Percentiles rank a stretch among this genome's conserved stretches.
These are phyloP conservation scores for Dicaeum eximium DNA, from an alignment of 2,113 vertebrate species.

Conservation along the genomic window DNA sequence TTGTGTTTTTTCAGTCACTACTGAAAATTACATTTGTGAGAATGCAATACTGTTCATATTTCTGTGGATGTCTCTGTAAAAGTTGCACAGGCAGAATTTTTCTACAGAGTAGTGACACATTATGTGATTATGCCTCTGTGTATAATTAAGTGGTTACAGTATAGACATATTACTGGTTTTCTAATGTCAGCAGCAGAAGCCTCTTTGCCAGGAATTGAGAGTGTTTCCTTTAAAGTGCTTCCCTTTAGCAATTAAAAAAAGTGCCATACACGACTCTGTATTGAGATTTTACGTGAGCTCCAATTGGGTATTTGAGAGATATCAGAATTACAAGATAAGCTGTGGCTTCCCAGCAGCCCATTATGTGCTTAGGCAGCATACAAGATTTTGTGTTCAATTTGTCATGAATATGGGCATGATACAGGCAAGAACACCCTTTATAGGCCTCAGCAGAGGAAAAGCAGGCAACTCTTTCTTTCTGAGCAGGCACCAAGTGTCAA, in stretches of 20 bases:
- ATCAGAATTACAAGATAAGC: conserved; percentile 7
- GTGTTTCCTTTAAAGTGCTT: conserved; percentile 61
- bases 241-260: conserved; percentile 56
- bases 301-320: background rate
- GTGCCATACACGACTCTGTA: conserved; percentile 15
- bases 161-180: conserved; percentile 58
- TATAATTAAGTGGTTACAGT: conserved; percentile 68
- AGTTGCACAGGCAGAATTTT: conserved; percentile 37
- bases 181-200: conserved; percentile 62
- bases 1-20: background rate
- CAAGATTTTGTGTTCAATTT: background rate
- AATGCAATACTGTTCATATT: conserved; percentile 40
- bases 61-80: conserved; percentile 39
- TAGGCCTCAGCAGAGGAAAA: background rate
- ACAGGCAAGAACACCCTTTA: background rate
- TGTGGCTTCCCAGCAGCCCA: conserved; percentile 24
- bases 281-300: conserved; percentile 3
- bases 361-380: background rate
- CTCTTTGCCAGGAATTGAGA: conserved; percentile 59
- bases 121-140: background rate
- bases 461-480: background rate
- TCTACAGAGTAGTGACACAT: conserved; percentile 40
- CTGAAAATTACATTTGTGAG: background rate
- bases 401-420: background rate
- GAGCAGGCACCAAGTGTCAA: background rate